Base-by-base conservation (phyloP, 2,888 invertebrate species). In the Nymphalis urticae region DNA sequence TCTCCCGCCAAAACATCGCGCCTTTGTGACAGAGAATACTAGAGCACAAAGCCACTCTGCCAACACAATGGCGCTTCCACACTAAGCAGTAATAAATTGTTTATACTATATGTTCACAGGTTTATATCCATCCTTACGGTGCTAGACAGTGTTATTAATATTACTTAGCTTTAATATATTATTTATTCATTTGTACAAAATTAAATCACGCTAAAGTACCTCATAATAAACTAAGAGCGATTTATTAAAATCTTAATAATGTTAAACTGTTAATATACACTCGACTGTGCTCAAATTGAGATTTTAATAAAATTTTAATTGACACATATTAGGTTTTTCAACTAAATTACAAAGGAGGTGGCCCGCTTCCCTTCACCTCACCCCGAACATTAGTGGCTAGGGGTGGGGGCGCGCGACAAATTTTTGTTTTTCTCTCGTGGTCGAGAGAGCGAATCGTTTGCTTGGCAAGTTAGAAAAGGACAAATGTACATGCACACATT, bases 251-350 rank as follows among this genome's bases (percentile, higher is more conserved):
- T 85, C 77, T 85, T 88, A 89, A 88, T 89, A 56, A 56, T 32
- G 32, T 13, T 62, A 48, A 67, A 89, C 85, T 77, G 73, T 79
- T 80, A 81, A 82, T 82, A 88, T 83, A 83, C 83, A 79, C 75
- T 83, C 70, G 73, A 90, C 88, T 78, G 81, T 77, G 71, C 84
- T 84, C 79, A 81, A 87, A 84, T 85, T 83, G 74, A 74, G 79
- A 77, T 81, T 87, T 86, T 92, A 90, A 90, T 90, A 89, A 88
- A 88, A 86, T 87, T 85, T 88, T 92, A 92, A 92, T 92, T 90
- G 90, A 89, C 90, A 89, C 87, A 85, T 91, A 90, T 90, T 88
- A 90, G 87, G 84, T 88, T 88, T 85, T 83, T 81, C 80, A 84
- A 88, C 85, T 86, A 88, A 90, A 89, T 92, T 89, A 88, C 87